Conservation (phyloP, 37 sponge, comb jelly and placozoan species). For the Cladorhizidae sp. region DNA sequence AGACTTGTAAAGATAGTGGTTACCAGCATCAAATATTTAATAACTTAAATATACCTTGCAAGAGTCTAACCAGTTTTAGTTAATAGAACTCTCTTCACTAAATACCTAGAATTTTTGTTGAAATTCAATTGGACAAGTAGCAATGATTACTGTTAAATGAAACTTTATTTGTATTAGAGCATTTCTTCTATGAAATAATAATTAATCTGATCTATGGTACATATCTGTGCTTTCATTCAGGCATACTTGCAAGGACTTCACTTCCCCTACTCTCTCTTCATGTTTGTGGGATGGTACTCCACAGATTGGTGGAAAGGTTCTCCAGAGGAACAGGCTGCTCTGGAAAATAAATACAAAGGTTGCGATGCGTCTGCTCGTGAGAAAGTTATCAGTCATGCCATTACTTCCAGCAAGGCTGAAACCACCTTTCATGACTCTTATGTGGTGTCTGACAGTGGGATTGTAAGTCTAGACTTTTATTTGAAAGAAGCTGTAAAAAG, state of each 20-base stretch:
- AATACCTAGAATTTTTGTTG: too few species aligned
- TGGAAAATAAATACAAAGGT: background rate
- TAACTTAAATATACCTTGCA: too few species aligned
- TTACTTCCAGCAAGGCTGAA: slow-evolving; percentile 5
- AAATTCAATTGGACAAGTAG: too few species aligned
- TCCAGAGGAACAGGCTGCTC: background rate
- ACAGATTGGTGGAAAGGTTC: slow-evolving; percentile 14
- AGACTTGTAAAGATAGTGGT: too few species aligned
- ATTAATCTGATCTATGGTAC: too few species aligned
- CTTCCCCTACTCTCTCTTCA: slow-evolving; percentile 30
- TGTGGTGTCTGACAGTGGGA: slow-evolving; percentile 13
- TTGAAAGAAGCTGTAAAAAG: background rate
- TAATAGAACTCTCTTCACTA: too few species aligned
- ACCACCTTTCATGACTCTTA: background rate
- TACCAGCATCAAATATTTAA: too few species aligned
- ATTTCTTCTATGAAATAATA: too few species aligned
- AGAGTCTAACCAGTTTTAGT: too few species aligned
- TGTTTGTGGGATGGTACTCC: slow-evolving; percentile 37
- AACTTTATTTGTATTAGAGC: too few species aligned
- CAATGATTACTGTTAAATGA: too few species aligned
- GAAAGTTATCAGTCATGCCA: background rate
- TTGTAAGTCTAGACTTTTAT: slow-evolving; percentile 9
- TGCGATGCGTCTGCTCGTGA: slow-evolving; percentile 6
- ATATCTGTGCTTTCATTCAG: background rate
- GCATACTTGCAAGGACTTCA: slow-evolving; percentile 7